A percentile compares a stretch with the other conserved stretches of the same genome.
phyloP scores from a whole-genome alignment of 2,797 vertebrate genomes.

The Onychomys leucogaster region DNA sequence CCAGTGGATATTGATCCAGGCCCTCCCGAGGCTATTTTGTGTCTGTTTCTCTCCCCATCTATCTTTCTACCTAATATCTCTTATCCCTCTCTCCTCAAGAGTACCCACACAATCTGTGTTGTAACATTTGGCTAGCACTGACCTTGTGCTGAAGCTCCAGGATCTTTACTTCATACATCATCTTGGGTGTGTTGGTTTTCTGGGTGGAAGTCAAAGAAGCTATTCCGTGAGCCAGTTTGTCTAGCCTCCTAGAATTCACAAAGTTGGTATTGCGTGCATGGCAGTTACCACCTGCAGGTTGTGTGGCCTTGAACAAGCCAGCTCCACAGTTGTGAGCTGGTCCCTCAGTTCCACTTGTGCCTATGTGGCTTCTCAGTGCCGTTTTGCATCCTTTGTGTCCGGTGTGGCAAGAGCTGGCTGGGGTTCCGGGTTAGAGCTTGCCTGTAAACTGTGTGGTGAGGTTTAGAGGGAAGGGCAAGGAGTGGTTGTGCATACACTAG shows the following conservation, averaged over 20 bases:
- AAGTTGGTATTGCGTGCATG: background rate
- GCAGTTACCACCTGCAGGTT: background rate
- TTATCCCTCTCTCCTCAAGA: no score
- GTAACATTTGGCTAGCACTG: background rate
- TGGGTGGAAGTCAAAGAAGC: slow-evolving; percentile 20
- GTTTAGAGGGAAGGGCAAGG: background rate
- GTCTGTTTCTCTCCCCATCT: no score
- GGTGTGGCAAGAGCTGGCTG: background rate
- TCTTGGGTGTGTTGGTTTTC: slow-evolving; percentile 57
- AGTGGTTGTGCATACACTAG: no score
- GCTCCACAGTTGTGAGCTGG: background rate
- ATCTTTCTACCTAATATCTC: no score
- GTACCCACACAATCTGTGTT: background rate
- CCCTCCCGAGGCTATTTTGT: no score
- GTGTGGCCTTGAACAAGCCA: background rate
- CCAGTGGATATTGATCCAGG: no score
- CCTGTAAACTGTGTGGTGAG: background rate
- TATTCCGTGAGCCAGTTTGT: background rate
- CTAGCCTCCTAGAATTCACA: slow-evolving; percentile 4
- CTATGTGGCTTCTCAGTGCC: background rate
- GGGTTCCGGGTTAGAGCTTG: background rate
- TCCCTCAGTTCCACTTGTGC: background rate
- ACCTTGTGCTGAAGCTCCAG: background rate
- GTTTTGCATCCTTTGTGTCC: background rate
- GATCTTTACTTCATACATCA: background rate